Conservation (phyloP, 1,140 invertebrate species). For the Sinella curviseta region DNA sequence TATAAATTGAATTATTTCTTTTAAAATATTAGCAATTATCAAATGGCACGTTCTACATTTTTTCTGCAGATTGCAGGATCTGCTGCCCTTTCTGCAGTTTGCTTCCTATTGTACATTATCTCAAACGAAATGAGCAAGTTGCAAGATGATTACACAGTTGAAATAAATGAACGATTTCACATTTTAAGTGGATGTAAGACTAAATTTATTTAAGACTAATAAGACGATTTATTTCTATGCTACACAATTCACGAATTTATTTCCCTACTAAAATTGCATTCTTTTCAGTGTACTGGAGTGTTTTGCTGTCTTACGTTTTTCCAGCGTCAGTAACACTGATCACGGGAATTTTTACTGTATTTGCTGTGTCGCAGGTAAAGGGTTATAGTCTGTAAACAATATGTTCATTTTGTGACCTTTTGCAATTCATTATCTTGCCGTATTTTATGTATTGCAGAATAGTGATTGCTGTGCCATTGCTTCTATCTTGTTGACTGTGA, state of each 20-base stretch:
- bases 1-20: not conserved
- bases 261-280: not conserved
- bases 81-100: not conserved
- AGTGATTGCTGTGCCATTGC: constrained; percentile 1
- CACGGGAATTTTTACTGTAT: not conserved
- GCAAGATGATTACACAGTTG: not conserved
- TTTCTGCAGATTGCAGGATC: not conserved
- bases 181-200: constrained; percentile 11
- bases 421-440: not conserved
- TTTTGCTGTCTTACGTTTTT: not conserved
- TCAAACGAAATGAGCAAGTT: not conserved
- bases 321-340: not conserved
- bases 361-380: not conserved
- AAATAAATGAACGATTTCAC: not conserved
- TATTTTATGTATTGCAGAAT: not conserved
- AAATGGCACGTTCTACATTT: not conserved
- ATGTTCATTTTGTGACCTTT: not conserved
- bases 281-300: constrained; percentile 16
- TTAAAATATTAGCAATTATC: not conserved
- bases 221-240: not conserved
- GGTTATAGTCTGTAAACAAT: no score
- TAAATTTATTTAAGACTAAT: not conserved
- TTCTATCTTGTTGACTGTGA: not conserved
- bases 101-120: constrained; percentile 12
- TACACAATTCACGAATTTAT: not conserved